Conservation (phyloP, 2,797 vertebrate genomes). For the Erpetoichthys calabaricus region DNA sequence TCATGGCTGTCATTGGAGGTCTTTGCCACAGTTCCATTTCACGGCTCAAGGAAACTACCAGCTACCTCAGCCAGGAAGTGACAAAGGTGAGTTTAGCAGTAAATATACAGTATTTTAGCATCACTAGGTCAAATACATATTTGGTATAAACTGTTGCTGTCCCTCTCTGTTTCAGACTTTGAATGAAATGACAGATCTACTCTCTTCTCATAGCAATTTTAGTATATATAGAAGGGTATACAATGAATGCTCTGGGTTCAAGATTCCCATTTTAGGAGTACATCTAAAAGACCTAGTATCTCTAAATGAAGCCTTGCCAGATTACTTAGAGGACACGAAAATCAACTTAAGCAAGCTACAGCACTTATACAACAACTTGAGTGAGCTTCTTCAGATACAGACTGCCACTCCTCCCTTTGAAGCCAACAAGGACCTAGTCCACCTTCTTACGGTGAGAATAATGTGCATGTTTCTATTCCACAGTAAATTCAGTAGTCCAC, state of each 20-base stretch:
- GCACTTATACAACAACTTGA: conserved; percentile 70
- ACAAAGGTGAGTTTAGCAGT: conserved; percentile 57
- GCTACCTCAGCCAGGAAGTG: conserved; percentile 65
- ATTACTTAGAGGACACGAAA: conserved; percentile 63
- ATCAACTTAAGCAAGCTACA: conserved; percentile 78
- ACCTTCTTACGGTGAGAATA: conserved; percentile 64
- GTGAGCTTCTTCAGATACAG: conserved; percentile 62
- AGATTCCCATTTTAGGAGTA: conserved; percentile 73
- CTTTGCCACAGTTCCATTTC: conserved; percentile 83
- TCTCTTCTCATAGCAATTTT: conserved; percentile 76
- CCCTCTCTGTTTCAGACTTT: conserved; percentile 45
- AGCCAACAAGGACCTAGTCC: conserved; percentile 74
- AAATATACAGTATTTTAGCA: background rate
- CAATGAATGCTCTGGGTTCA: conserved; percentile 63
- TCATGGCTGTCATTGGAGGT: conserved; percentile 81
- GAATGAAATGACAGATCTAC: conserved; percentile 73
- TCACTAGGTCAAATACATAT: background rate
- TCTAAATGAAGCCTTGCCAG: conserved; percentile 65
- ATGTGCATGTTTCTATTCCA: no score
- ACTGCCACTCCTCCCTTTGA: conserved; percentile 52
- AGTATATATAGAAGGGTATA: conserved; percentile 66
- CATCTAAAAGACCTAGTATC: conserved; percentile 83
- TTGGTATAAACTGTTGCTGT: background rate
- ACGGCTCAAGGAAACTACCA: conserved; percentile 75
- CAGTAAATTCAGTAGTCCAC: no score